Base-by-base conservation (phyloP, 2,888 invertebrate genomes). In the Tiliacea citrago region DNA sequence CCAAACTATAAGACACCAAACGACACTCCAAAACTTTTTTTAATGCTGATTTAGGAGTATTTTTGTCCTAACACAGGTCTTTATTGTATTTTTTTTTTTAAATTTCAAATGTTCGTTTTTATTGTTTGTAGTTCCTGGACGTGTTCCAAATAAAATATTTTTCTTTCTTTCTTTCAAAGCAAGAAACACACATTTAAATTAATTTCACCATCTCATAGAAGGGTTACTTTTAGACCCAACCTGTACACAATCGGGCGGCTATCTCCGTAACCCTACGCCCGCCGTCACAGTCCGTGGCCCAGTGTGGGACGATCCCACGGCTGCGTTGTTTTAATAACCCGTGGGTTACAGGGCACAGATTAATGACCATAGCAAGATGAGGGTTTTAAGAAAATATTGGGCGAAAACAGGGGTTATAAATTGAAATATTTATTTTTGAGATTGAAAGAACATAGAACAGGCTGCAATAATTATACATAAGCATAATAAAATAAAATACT, bases 221-320 rank as follows among this genome's bases (percentile, higher is more conserved):
- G 21, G 57, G 55, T 45, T 24, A 58, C 21, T 76, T 75, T 68
- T 0, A 12, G n/a, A 35, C 63, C 29, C 86, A 75, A 21, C 80
- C 86, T 86, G 81, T 86, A 79, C 4, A 24, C 74, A 76, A 76
- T 81, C 72, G 63, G 60, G 1, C 62, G 51, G 85, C 84, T 89
- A 89, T 89, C 89, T 88, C 75, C 18, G 87, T 87, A 89, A 90
- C 89, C 89, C 90, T 88, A 88, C 81, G 84, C 87, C 79, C 66
- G 75, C 75, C 89, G 90, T 89, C 88, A 90, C 90, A 89, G 68
- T 86, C 83, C 76, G 69, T 74, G 75, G 86, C 79, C 81, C 86
- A 77, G 77, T 86, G 90, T 90, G 90, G 84, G 90, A 90, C 79
- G 82, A 70, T 90, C 90, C 87, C 90, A 90, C 90, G 88, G 75